Percentiles rank a stretch among this genome's conserved stretches.
phyloP scores from a whole-genome alignment of 2,888 invertebrate species.

The Lysandra bellargus region DNA sequence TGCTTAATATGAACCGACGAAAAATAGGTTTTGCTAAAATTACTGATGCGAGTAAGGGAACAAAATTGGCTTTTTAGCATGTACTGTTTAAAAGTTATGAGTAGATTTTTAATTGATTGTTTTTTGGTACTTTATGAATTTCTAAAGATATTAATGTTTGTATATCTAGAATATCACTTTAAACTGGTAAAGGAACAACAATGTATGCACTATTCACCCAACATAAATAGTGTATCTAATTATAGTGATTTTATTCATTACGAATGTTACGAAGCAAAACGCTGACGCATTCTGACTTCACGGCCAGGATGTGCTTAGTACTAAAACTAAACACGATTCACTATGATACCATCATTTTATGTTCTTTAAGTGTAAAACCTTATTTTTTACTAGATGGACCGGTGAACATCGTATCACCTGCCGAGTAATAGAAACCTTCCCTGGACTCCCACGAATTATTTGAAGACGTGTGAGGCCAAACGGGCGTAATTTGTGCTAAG shows the following conservation, averaged over 20 bases:
- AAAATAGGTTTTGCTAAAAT: not conserved
- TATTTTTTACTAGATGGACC: not conserved
- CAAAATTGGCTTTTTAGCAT: not conserved
- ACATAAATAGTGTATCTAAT: constrained; percentile 2
- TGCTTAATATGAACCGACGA: not conserved
- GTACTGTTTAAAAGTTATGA: not conserved
- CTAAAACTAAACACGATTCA: not conserved
- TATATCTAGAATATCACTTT: not conserved
- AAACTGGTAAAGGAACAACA: not conserved
- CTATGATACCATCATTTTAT: not conserved
- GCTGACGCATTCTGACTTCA: constrained; percentile 23
- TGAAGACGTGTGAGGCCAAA: too few relatives aligned
- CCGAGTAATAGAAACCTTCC: too few relatives aligned
- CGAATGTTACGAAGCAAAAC: constrained; percentile 18
- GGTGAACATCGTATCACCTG: not conserved
- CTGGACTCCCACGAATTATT: too few relatives aligned
- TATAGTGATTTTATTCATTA: constrained; percentile 18
- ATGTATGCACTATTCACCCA: not conserved
- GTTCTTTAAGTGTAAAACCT: not conserved
- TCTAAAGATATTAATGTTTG: too few relatives aligned
- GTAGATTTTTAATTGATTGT: not conserved
- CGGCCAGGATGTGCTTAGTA: not conserved
- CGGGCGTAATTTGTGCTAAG: too few relatives aligned
- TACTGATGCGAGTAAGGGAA: not conserved
- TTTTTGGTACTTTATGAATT: too few relatives aligned